These are phyloP conservation scores for Nemotelus pantherinus DNA, from an alignment of 2,888 invertebrate species.

Conservation along the genomic window DNA sequence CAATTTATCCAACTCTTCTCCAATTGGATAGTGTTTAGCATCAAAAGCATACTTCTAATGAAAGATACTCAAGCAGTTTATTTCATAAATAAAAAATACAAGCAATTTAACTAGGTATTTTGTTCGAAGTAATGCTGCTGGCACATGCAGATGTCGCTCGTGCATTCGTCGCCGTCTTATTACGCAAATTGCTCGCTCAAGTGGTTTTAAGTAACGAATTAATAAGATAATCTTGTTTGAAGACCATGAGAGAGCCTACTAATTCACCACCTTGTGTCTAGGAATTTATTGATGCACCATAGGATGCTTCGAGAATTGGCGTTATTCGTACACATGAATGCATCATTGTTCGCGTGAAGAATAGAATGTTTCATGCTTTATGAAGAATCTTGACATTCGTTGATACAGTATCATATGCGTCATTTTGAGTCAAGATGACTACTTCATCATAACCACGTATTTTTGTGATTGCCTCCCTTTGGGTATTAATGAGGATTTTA, in stretches of 20 bases:
- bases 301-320: not conserved
- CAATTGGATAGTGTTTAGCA: no score
- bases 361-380: no score
- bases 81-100: conserved; percentile 21
- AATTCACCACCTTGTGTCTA: not conserved
- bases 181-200: conserved; percentile 37
- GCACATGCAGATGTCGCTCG: not conserved
- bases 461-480: no score
- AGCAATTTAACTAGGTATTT: conserved; percentile 4
- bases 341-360: no score
- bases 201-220: conserved; percentile 41
- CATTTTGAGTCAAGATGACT: no score
- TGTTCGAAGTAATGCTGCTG: conserved; percentile 10
- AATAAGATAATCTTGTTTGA: conserved; percentile 37
- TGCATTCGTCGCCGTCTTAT: conserved; percentile 6
- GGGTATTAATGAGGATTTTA: no score
- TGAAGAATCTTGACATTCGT: no score
- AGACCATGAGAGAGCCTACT: conserved; percentile 8
- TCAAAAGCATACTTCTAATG: not conserved
- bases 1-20: no score
- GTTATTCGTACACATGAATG: no score
- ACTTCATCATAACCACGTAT: no score
- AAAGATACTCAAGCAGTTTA: conserved; percentile 26
- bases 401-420: no score
- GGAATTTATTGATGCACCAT: not conserved